A percentile compares a stretch with the other conserved stretches of the same genome.
Evolutionary conservation across 1,140 invertebrate genomes (phyloP).

Genomic region (Ostrea edulis): DNA sequence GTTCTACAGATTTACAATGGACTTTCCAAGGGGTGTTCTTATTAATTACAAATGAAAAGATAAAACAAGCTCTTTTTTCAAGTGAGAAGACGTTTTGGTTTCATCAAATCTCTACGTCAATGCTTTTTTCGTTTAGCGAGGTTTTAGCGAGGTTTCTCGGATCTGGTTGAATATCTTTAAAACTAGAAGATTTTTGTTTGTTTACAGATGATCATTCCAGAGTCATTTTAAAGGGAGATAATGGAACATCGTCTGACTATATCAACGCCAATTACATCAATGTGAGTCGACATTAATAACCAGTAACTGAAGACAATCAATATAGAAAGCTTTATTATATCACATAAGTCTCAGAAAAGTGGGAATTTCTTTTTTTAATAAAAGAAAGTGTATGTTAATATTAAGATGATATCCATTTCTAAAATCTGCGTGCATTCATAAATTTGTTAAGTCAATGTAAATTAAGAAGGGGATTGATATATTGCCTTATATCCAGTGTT

Average conservation of each 20-base stretch:
- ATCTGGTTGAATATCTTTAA: no score
- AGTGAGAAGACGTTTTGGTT: no score
- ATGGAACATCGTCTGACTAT: neutral
- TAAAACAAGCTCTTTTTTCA: no score
- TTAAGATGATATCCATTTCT: neutral
- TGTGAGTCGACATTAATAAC: neutral
- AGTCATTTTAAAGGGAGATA: no score
- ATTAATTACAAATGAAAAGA: no score
- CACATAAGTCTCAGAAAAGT: neutral
- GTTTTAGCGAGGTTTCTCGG: no score
- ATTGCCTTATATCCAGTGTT: neutral
- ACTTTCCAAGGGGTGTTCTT: no score
- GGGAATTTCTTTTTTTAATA: neutral
- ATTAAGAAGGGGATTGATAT: neutral
- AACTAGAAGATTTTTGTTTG: no score
- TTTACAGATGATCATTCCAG: no score
- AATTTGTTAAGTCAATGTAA: neutral
- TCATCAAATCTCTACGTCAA: no score
- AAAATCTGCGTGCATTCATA: neutral
- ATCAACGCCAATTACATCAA: neutral
- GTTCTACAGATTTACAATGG: no score
- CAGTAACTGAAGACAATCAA: neutral
- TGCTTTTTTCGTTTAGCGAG: no score
- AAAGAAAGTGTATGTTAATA: neutral
- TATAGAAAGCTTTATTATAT: neutral